Conservation (phyloP, 2,797 vertebrate genomes). For the Dendrocincla tyrannina region DNA sequence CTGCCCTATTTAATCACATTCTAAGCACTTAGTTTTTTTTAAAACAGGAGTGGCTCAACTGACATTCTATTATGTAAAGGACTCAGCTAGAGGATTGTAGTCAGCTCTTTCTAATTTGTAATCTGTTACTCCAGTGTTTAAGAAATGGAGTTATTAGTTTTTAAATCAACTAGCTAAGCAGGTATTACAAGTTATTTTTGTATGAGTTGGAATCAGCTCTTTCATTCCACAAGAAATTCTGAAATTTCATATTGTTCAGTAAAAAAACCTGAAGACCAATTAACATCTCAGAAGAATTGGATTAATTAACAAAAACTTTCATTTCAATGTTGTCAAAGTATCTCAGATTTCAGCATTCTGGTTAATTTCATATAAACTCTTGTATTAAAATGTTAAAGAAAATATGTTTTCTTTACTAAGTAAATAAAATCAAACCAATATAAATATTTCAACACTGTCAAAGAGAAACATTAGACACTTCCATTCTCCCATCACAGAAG, state of each 20-base stretch:
- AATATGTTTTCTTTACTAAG: neutral
- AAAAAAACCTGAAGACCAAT: neutral
- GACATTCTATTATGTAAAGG: neutral
- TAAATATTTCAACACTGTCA: neutral
- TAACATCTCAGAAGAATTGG: neutral
- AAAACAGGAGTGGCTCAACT: neutral
- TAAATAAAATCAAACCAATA: neutral
- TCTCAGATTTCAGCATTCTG: neutral
- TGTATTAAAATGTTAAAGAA: neutral
- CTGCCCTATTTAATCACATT: neutral
- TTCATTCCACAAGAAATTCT: neutral
- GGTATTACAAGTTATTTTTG: neutral
- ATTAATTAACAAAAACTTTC: neutral
- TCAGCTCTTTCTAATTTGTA: neutral
- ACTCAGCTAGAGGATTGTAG: neutral
- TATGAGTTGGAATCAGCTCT: neutral
- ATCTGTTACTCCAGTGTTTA: neutral
- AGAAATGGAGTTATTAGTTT: slow-evolving; percentile 17
- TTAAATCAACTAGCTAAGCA: neutral
- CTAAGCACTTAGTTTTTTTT: neutral
- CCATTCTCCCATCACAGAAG: neutral
- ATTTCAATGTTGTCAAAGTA: neutral
- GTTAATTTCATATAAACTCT: neutral
- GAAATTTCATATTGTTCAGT: neutral
- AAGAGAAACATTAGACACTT: neutral